Conservation (phyloP, 2,113 vertebrate genomes). For the Saimiri boliviensis region DNA sequence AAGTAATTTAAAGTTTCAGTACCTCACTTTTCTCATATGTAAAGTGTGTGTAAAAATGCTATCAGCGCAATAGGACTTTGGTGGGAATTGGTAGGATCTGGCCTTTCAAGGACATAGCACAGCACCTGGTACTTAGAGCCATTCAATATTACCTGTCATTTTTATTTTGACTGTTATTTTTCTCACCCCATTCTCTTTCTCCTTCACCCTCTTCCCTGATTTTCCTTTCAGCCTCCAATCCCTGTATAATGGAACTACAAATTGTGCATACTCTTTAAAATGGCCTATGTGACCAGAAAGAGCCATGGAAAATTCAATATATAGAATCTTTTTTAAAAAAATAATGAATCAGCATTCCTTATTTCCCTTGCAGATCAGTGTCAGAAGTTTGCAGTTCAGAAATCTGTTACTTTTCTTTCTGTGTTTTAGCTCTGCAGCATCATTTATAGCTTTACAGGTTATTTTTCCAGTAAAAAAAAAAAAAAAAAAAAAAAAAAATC, state of each 20-base stretch:
- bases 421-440: background rate
- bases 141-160: background rate
- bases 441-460: background rate
- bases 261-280: background rate
- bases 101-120: background rate
- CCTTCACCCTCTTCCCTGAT: background rate
- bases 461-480: slow-evolving; percentile 37
- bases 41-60: background rate
- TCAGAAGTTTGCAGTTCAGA: background rate
- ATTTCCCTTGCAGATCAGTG: slow-evolving; percentile 4
- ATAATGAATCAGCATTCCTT: background rate
- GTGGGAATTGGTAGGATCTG: background rate
- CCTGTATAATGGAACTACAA: background rate
- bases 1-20: background rate
- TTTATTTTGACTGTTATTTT: background rate
- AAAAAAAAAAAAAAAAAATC: background rate
- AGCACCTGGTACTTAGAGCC: no score
- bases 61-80: background rate
- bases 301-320: background rate
- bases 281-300: background rate
- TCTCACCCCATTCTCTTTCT: background rate
- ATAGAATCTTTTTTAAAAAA: background rate
- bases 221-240: background rate
- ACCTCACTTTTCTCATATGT: background rate
- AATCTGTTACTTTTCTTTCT: background rate